Evolutionary conservation across 1,140 invertebrate species (phyloP).

Genomic region (fruit fly (Drosophila melanogaster)): Release_6_plus_ISO1_MT NT_033779.5:5795501-5796000

Average conservation of each 20-base stretch:
- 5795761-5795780: not conserved
- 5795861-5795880: constrained; percentile 59
- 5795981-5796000: constrained; percentile 46
- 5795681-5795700: no score
- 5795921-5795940: constrained; percentile 3
- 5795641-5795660: no score
- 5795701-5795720: not conserved
- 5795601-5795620: not conserved
- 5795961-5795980: constrained; percentile 74
- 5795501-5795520: constrained; percentile 49
- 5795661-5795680: no score
- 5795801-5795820: constrained; percentile 1
- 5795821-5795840: not conserved
- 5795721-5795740: not conserved
- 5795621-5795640: no score
- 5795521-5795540: constrained; percentile 47
- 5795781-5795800: not conserved
- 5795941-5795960: constrained; percentile 17
- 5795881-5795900: constrained; percentile 68
- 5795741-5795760: not conserved
- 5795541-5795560: constrained; percentile 17
- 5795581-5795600: constrained; percentile 69
- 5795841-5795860: constrained; percentile 70
- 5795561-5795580: constrained; percentile 41
- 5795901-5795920: constrained; percentile 44